Conservation (phyloP, 2,113 vertebrate genomes). For the Malurus elegans region DNA sequence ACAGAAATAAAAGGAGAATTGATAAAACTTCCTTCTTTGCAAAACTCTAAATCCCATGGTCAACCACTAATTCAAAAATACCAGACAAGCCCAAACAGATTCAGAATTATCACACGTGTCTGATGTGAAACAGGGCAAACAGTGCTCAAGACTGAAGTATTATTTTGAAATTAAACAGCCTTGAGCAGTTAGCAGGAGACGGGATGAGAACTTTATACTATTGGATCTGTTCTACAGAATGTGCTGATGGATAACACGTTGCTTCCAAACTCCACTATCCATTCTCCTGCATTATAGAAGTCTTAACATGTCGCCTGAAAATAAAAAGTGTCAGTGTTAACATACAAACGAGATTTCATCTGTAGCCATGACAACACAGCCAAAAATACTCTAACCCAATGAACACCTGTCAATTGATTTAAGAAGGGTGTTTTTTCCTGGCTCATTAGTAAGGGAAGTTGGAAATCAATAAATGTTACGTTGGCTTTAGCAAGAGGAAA, state of each 20-base stretch:
- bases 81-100: not conserved
- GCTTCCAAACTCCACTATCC: not conserved
- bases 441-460: conserved; percentile 22
- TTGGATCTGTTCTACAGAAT: not conserved
- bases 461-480: conserved; percentile 23
- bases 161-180: not conserved
- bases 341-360: not conserved
- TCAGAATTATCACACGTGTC: not conserved
- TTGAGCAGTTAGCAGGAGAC: not conserved
- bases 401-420: not conserved
- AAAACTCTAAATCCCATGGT: not conserved
- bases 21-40: not conserved
- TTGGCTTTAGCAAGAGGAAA: conserved; percentile 68
- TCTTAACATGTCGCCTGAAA: conserved; percentile 4
- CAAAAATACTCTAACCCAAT: not conserved
- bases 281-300: not conserved
- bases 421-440: conserved; percentile 21
- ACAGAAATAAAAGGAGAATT: not conserved
- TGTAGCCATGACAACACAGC: conserved; percentile 31
- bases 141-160: not conserved
- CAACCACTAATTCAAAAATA: not conserved
- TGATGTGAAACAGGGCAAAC: not conserved
- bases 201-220: not conserved
- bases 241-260: not conserved
- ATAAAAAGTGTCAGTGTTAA: not conserved